phyloP scores from a whole-genome alignment of 92 coral and sea anemone species.

The Epizoanthus stellaris region DNA sequence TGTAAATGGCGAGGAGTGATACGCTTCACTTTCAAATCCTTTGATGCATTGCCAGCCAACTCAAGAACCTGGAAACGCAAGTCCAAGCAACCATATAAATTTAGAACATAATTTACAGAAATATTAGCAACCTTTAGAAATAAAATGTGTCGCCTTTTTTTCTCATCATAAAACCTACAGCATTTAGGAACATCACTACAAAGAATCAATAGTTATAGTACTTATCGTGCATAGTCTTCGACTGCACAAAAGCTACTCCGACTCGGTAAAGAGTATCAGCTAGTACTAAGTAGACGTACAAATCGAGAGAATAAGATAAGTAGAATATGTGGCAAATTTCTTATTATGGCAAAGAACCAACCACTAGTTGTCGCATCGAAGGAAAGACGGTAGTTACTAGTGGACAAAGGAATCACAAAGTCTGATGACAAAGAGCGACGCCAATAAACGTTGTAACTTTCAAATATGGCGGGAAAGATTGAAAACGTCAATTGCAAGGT shows the following conservation, averaged over 20 bases:
- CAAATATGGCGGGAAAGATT: constrained; percentile 92
- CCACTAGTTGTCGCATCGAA: not conserved
- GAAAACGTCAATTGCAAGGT: constrained; percentile 10
- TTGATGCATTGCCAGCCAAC: constrained; percentile 99
- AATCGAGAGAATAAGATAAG: no score
- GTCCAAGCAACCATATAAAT: not conserved
- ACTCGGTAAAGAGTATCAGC: no score
- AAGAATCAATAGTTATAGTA: no score
- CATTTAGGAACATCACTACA: no score
- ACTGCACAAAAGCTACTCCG: no score
- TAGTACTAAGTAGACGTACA: no score
- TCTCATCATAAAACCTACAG: no score
- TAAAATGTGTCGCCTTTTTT: not conserved
- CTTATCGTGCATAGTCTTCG: no score
- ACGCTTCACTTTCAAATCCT: constrained; percentile 99
- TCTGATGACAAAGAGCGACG: constrained; percentile 10
- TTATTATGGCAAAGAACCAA: not conserved
- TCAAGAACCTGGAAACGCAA: constrained; percentile 78
- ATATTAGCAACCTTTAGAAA: not conserved
- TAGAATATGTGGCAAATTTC: no score
- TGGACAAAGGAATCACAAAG: not conserved
- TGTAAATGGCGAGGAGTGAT: constrained; percentile 99
- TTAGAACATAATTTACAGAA: not conserved
- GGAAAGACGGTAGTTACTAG: no score
- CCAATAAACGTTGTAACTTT: constrained; percentile 52